These are phyloP conservation scores for Chromobotia macracanthus DNA, from an alignment of 2,797 vertebrate species.

Conservation along the genomic window DNA sequence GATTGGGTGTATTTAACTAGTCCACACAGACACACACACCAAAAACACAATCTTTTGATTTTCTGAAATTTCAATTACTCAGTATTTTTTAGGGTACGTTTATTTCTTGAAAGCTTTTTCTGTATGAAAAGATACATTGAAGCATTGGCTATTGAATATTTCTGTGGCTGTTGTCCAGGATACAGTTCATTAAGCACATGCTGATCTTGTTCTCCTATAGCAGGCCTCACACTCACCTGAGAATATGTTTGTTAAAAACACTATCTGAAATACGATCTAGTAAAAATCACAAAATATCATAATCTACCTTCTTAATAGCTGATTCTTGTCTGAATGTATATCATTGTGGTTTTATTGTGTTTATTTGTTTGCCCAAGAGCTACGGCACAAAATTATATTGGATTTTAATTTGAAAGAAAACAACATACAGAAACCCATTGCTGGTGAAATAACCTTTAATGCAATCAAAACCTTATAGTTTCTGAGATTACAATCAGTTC, in stretches of 20 bases:
- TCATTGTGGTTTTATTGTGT: background rate
- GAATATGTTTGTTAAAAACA: too few relatives aligned
- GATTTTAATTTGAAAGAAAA: background rate
- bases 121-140: too few relatives aligned
- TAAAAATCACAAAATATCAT: background rate
- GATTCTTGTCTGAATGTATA: background rate
- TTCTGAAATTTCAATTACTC: background rate
- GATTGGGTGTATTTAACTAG: background rate
- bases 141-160: too few relatives aligned
- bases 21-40: background rate
- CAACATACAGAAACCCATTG: background rate
- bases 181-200: too few relatives aligned
- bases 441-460: too few relatives aligned
- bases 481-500: background rate
- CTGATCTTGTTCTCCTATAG: too few relatives aligned
- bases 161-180: too few relatives aligned
- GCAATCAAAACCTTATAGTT: too few relatives aligned
- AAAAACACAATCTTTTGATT: background rate
- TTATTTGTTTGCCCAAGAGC: background rate
- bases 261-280: too few relatives aligned
- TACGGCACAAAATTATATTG: background rate
- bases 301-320: background rate
- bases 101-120: too few relatives aligned
- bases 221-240: too few relatives aligned
- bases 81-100: too few relatives aligned